Conservation (phyloP, 2,888 invertebrate species). For the Willowsia nigromaculata region DNA sequence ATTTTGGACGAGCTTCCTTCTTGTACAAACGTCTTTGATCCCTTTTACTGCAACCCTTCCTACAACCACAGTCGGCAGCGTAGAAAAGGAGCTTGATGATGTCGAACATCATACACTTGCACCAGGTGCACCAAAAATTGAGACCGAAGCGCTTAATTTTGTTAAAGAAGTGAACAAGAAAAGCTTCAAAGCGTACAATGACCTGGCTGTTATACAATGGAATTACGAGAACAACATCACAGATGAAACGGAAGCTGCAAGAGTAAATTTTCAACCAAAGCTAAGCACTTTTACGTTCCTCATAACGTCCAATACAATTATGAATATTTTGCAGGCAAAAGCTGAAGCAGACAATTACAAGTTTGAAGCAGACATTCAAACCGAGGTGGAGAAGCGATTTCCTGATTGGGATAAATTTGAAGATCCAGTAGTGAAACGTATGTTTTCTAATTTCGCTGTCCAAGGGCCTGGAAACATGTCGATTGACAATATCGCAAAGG, state of each 20-base stretch:
- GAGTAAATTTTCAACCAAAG: slow-evolving; percentile 26
- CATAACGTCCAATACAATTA: no score
- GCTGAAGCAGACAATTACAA: slow-evolving; percentile 55
- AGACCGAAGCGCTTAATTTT: slow-evolving; percentile 40
- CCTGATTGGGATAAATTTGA: slow-evolving; percentile 50
- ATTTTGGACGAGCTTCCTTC: no score
- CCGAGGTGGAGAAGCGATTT: slow-evolving; percentile 34
- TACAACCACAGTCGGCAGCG: neutral
- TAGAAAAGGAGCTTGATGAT: neutral
- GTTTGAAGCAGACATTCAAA: slow-evolving; percentile 56
- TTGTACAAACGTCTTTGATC: neutral
- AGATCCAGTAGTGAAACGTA: slow-evolving; percentile 21
- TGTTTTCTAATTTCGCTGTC: slow-evolving; percentile 58
- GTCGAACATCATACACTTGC: slow-evolving; percentile 50
- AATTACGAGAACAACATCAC: slow-evolving; percentile 73
- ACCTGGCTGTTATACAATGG: slow-evolving; percentile 61
- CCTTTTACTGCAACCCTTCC: neutral
- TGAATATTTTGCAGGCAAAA: slow-evolving; percentile 7
- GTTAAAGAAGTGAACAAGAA: slow-evolving; percentile 43
- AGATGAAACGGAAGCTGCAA: slow-evolving; percentile 66
- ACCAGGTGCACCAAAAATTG: slow-evolving; percentile 43
- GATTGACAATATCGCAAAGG: slow-evolving; percentile 32
- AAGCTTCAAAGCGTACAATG: slow-evolving; percentile 21
- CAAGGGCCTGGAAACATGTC: slow-evolving; percentile 67
- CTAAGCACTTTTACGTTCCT: no score